Evolutionary conservation across 2,888 invertebrate species (phyloP), one percentile per base, ranked within the genome.

Genomic region (Allacma fusca): DNA sequence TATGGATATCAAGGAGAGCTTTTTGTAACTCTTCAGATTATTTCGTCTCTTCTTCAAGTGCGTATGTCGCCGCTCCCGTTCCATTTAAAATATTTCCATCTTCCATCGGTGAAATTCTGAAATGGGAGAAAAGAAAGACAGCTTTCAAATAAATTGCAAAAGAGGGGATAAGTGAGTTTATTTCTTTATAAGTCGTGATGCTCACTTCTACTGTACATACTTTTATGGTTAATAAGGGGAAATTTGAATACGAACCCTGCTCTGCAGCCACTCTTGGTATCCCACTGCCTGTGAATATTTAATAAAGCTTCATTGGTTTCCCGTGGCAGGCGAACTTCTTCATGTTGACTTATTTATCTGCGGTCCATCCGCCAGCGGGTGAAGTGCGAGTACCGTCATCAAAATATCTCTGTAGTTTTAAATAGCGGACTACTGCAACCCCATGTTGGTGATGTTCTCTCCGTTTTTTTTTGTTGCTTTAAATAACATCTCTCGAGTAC

Each of bases 261-360:
- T 13, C 50, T 23, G 23, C 21, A 70, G 70, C 26, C 50, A 2
- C 19, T 50, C 50, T 50, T n/a, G 50, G 50, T 50, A 50, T 50
- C 50, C n/a, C 50, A 34, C 50, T 50, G 50, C 50, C 2, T 19
- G 24, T 70, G 12, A 70, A 70, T 70, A 43, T 44, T 70, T 70
- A 9, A 70, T 43, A 13, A 26, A 50, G 44, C 70, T 43, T 19
- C 40, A 24, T 70, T 70, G 44, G 44, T 44, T 68, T 23, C 40
- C 19, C n/a, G 43, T 29, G 28, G 21, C 68, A 19, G 29, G 23
- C 34, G 34, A 68, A 34, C 34, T 68, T 68, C 40, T 68, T 68
- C 23, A n/a, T 34, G 68, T 68, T 68, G 34, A 68, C 40, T 68
- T 68, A 34, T 68, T 68, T 68, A 68, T 68, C 23, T 34, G 43